phyloP scores from a whole-genome alignment of 2,113 vertebrate species.

The Leptobrachium ailaonicum region DNA sequence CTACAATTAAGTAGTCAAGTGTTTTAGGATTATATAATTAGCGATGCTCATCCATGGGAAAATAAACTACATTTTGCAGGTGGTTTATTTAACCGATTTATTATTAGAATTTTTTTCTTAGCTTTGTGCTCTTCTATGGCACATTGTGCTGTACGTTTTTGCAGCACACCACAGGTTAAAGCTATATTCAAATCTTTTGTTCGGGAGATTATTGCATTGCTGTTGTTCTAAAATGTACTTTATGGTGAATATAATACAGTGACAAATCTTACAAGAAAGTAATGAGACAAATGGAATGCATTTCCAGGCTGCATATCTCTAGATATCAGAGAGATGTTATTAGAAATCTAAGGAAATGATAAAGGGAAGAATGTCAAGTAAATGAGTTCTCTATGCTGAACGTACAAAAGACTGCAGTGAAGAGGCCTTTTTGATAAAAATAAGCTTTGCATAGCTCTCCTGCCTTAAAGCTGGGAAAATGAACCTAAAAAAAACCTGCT shows the following conservation, averaged over 20 bases:
- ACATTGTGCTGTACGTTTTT: not conserved
- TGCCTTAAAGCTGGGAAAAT: slow-evolving; percentile 8
- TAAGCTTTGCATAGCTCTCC: not conserved
- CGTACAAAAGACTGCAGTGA: slow-evolving; percentile 26
- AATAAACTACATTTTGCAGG: too few species aligned
- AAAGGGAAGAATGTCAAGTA: slow-evolving; percentile 6
- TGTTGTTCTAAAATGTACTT: not conserved
- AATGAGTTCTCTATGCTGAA: slow-evolving; percentile 22
- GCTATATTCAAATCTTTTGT: slow-evolving; percentile 8
- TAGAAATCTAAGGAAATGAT: slow-evolving; percentile 11
- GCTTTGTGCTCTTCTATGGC: too few species aligned
- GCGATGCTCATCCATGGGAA: too few species aligned
- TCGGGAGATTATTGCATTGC: slow-evolving; percentile 11
- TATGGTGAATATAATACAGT: slow-evolving; percentile 16
- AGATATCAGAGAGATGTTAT: slow-evolving; percentile 17
- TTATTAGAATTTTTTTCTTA: too few species aligned
- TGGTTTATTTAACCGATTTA: too few species aligned
- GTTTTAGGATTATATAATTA: too few species aligned
- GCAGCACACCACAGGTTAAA: not conserved
- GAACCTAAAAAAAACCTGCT: not conserved
- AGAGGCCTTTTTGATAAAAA: not conserved
- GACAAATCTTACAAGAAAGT: slow-evolving; percentile 14
- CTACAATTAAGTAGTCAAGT: too few species aligned
- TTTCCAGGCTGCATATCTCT: slow-evolving; percentile 9
- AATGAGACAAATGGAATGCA: slow-evolving; percentile 30